These are phyloP conservation scores for Callipepla squamata DNA, from an alignment of 2,113 vertebrate species.

Conservation along the genomic window DNA sequence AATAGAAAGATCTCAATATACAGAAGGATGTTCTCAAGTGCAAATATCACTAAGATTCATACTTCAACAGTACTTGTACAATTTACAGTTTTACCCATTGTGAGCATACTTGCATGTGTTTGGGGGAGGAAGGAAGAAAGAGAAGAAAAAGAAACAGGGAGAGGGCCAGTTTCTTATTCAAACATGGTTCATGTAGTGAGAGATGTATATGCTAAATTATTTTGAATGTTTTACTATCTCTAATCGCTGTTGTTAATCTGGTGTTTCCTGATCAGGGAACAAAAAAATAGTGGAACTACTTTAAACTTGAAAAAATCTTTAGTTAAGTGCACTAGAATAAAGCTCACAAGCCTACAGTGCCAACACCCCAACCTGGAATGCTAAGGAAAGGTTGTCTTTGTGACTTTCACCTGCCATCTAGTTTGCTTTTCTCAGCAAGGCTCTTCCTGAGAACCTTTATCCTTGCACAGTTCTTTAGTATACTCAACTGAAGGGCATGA, in stretches of 20 bases:
- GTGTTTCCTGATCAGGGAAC: not conserved
- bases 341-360: not conserved
- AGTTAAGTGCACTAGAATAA: not conserved
- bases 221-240: not conserved
- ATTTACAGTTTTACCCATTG: not conserved
- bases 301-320: not conserved
- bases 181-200: no score
- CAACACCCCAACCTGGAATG: not conserved
- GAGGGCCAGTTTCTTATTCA: not conserved
- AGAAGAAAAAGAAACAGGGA: not conserved
- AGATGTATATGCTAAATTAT: not conserved
- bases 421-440: not conserved
- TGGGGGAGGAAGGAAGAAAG: not conserved
- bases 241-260: not conserved
- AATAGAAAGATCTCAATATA: not conserved
- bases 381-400: not conserved
- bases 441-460: not conserved
- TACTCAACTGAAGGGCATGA: accelerated
- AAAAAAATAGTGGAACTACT: not conserved
- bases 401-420: not conserved
- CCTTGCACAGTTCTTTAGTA: not conserved
- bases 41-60: not conserved
- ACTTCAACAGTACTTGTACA: not conserved
- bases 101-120: accelerated
- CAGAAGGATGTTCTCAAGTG: not conserved